Evolutionary conservation across 1,140 invertebrate genomes (phyloP).

Genomic region (Macrosteles quadrilineatus): DNA sequence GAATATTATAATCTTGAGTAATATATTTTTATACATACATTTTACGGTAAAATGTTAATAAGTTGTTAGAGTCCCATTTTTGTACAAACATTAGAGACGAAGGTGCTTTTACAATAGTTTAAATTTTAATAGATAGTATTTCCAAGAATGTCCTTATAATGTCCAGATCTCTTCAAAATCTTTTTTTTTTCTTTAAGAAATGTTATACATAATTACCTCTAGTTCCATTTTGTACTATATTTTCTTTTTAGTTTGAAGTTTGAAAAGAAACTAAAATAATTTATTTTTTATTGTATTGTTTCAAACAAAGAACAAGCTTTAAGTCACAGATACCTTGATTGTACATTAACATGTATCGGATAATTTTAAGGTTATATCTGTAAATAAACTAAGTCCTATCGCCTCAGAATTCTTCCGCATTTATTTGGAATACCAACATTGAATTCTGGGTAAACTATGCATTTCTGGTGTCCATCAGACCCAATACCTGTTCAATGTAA

Average conservation of each 20-base stretch:
- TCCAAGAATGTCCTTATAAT: no score
- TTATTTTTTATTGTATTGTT: background rate
- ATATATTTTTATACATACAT: no score
- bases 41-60: no score
- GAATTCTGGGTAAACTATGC: background rate
- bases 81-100: no score
- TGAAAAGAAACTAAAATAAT: background rate
- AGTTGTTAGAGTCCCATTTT: no score
- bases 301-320: background rate
- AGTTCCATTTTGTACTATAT: no score
- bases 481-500: constrained; percentile 6
- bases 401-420: background rate
- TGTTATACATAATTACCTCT: no score
- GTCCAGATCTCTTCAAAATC: no score
- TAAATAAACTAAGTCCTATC: background rate
- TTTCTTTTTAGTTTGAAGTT: background rate
- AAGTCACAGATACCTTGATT: background rate
- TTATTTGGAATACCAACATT: background rate
- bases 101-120: no score
- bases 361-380: background rate
- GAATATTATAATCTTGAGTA: no score
- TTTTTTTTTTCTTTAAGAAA: no score
- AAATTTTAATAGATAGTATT: no score
- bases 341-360: background rate
- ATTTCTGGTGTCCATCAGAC: background rate